Percentiles rank a stretch among this genome's conserved stretches.
Conservation (phyloP, 2,888 invertebrate species). For the Spisula solida region DNA sequence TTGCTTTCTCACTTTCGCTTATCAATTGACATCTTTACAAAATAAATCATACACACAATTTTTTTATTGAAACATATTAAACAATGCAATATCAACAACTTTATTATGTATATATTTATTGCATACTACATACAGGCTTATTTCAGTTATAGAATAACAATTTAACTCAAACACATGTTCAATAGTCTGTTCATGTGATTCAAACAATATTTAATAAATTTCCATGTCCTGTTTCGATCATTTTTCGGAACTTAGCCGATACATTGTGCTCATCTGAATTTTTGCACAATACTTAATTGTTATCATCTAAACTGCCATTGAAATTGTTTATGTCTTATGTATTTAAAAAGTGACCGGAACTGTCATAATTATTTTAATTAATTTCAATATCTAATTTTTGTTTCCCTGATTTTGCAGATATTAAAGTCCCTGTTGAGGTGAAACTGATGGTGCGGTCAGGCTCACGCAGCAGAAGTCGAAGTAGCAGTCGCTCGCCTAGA, state of each 20-base stretch:
- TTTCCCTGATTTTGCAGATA: constrained; percentile 1
- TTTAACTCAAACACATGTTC: too few species aligned
- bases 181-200: too few species aligned
- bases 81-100: too few species aligned
- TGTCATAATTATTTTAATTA: neutral
- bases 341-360: neutral
- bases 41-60: neutral
- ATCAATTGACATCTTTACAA: neutral
- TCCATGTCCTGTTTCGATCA: too few species aligned
- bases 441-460: constrained; percentile 54
- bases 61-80: neutral
- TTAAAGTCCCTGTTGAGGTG: neutral
- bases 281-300: too few species aligned
- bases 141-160: too few species aligned
- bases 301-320: neutral
- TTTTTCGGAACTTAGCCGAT: too few species aligned
- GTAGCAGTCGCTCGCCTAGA: constrained; percentile 47
- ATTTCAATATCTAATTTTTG: neutral
- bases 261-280: too few species aligned
- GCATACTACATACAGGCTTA: too few species aligned
- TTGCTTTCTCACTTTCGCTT: neutral
- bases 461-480: constrained; percentile 54
- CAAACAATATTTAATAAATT: too few species aligned
- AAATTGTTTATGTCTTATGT: neutral
- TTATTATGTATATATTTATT: too few species aligned